Conservation (phyloP, 2,113 vertebrate species). For the Chamaetylas fuelleborni region DNA sequence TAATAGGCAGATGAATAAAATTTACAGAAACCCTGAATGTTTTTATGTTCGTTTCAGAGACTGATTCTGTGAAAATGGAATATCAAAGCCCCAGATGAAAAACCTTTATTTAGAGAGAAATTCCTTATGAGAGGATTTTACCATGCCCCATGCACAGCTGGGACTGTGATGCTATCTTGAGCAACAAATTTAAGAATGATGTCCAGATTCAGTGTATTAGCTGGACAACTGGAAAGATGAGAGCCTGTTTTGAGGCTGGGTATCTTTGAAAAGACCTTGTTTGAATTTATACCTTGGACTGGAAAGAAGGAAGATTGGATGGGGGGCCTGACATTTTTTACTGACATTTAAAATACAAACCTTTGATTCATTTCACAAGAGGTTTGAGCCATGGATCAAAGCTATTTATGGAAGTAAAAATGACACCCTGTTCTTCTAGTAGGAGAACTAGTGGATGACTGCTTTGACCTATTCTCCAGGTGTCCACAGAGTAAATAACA, state of each 20-base stretch:
- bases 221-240: not conserved
- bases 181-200: not conserved
- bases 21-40: not conserved
- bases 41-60: not conserved
- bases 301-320: not conserved
- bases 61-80: not conserved
- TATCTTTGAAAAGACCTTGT: not conserved
- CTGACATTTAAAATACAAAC: not conserved
- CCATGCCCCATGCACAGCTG: not conserved
- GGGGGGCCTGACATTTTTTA: not conserved
- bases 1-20: not conserved
- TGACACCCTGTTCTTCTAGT: not conserved
- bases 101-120: not conserved
- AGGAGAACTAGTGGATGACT: not conserved
- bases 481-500: constrained; percentile 9
- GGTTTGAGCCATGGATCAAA: not conserved
- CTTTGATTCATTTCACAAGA: not conserved
- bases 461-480: constrained; percentile 23
- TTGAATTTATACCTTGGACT: not conserved
- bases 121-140: not conserved
- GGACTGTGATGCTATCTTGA: not conserved
- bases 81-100: not conserved
- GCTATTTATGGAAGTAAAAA: not conserved
- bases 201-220: not conserved
- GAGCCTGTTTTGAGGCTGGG: not conserved